These are phyloP conservation scores for Heloderma charlesbogerti DNA, from an alignment of 2,113 vertebrate genomes.

Conservation along the genomic window DNA sequence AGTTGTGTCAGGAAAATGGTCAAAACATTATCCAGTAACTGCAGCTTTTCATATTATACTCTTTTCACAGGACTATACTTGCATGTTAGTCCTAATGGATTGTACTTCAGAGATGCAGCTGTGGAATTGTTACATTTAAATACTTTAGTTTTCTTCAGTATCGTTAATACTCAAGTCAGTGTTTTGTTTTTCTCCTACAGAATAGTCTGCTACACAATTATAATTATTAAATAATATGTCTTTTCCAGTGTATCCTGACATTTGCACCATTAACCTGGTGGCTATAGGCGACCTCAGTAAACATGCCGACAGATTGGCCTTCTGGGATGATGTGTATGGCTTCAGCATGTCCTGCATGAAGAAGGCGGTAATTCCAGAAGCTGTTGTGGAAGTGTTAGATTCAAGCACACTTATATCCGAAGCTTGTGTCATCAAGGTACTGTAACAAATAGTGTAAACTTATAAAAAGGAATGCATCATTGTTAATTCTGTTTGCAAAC, in stretches of 20 bases:
- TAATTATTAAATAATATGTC: background rate
- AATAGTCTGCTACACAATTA: background rate
- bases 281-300: conserved; percentile 86
- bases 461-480: background rate
- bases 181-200: background rate
- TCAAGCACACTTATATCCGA: conserved; percentile 87
- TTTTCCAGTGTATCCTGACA: conserved; percentile 92
- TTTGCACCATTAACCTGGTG: conserved; percentile 88
- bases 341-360: conserved; percentile 98
- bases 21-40: background rate
- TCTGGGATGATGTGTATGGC: conserved; percentile 96
- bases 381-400: conserved; percentile 87
- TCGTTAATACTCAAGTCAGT: background rate
- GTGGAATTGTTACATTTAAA: background rate
- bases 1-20: too few species aligned
- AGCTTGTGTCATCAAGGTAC: conserved; percentile 87
- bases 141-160: background rate
- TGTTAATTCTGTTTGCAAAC: background rate
- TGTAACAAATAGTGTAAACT: background rate
- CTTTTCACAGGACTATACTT: background rate
- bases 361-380: conserved; percentile 89
- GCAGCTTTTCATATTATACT: background rate
- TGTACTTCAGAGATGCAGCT: background rate
- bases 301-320: conserved; percentile 83
- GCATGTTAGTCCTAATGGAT: background rate